These are phyloP conservation scores for Piprites chloris DNA, from an alignment of 2,113 vertebrate species.

Conservation along the genomic window DNA sequence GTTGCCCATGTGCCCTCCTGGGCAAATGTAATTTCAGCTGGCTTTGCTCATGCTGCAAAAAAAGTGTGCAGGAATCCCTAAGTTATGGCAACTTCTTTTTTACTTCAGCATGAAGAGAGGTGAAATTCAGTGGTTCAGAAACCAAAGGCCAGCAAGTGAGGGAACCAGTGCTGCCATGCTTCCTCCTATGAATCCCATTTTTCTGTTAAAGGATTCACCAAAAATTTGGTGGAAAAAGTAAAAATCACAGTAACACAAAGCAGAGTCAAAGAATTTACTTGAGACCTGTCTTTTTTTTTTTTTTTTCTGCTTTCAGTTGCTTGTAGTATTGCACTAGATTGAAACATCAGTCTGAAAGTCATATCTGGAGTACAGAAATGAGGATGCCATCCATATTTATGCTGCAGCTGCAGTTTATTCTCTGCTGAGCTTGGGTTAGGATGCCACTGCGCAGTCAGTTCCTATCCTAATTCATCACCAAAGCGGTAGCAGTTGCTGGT, in stretches of 20 bases:
- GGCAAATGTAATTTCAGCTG: neutral
- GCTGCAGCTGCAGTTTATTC: neutral
- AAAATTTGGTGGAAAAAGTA: neutral
- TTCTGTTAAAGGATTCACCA: neutral
- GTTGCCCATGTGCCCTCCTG: neutral
- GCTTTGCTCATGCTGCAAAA: neutral
- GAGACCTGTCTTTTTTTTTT: neutral
- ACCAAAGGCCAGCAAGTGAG: neutral
- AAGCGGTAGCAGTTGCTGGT: neutral
- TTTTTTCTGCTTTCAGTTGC: neutral
- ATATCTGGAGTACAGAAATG: neutral
- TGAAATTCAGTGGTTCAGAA: neutral
- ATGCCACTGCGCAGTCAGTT: neutral
- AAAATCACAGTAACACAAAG: neutral
- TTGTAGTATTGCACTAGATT: neutral
- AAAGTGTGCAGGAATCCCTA: neutral
- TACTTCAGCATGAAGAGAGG: neutral
- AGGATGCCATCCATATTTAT: neutral
- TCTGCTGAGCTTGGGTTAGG: accelerated
- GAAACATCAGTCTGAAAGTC: neutral
- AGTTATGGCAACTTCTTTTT: neutral
- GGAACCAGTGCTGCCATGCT: neutral
- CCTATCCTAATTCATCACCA: neutral
- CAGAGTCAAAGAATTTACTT: neutral
- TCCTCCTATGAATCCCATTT: neutral